phyloP scores from a whole-genome alignment of 2,888 invertebrate species.

The Mycogona germanica region DNA sequence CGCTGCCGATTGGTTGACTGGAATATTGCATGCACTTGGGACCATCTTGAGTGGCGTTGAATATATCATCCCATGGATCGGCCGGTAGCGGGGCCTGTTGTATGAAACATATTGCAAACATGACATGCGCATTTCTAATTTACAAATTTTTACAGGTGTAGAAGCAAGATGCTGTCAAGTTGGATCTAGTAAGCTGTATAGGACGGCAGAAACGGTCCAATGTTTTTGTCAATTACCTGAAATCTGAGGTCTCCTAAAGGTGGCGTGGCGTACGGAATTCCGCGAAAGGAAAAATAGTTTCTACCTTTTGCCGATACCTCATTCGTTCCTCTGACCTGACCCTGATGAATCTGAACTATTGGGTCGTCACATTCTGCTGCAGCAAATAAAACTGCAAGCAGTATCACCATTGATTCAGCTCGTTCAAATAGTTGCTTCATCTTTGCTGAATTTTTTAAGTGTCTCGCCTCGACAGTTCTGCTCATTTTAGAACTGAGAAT shows the following conservation, averaged over 20 bases:
- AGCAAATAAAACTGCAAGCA: too few relatives aligned
- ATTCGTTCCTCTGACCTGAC: too few relatives aligned
- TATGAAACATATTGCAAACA: not conserved
- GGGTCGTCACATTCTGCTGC: too few relatives aligned
- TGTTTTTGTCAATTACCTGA: not conserved
- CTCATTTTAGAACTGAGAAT: too few relatives aligned
- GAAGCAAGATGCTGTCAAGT: not conserved
- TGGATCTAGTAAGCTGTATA: not conserved
- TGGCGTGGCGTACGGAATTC: conserved; percentile 11
- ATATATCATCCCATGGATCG: conserved; percentile 8
- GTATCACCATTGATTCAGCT: too few relatives aligned
- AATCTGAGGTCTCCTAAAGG: conserved; percentile 10
- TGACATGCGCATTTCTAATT: not conserved
- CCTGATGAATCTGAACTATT: too few relatives aligned
- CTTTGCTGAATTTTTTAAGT: too few relatives aligned
- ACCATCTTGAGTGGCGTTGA: conserved; percentile 13
- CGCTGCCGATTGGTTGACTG: not conserved
- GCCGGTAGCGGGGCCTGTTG: not conserved
- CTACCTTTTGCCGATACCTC: too few relatives aligned
- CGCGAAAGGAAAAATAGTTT: conserved; percentile 2
- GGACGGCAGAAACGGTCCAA: not conserved
- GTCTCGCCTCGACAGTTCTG: too few relatives aligned
- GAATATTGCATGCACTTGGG: not conserved
- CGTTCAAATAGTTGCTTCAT: too few relatives aligned
- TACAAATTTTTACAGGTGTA: too few relatives aligned